Evolutionary conservation across 2,888 invertebrate species (phyloP), one percentile per base, ranked within the genome.

Genomic region (Cartodere bifasciata): DNA sequence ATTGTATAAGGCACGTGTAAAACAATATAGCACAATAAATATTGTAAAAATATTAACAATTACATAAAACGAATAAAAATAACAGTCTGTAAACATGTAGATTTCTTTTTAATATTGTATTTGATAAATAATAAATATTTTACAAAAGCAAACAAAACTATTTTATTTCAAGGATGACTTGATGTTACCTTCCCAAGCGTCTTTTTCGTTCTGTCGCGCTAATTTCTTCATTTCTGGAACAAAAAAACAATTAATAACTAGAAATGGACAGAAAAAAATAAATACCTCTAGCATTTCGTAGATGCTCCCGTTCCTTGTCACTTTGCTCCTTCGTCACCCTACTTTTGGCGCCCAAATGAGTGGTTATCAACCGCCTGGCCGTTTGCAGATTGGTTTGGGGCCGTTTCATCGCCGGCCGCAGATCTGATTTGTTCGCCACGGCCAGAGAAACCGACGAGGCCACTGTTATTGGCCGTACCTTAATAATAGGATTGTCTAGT

Each of bases 141-240:
- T n/a, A n/a, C n/a, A n/a, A n/a, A n/a, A n/a, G n/a, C n/a, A n/a
- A n/a, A n/a, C n/a, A n/a, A n/a, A n/a, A n/a, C n/a, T n/a, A n/a
- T n/a, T n/a, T n/a, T 29, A 37, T 16, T 32, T 37, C 26, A 36
- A 42, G 16, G 49, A 46, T 13, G 49, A 49, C 32, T 47, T 42
- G 7, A 56, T 45, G 36, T 52, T 52, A 9, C 60, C 60, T 38
- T 60, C 58, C 60, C 60, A 60, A 12, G 60, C 60, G 41, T 58
- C 58, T 33, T 47, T 49, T 41, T 58, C 56, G 36, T 50, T 56
- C 43, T 59, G 55, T 32, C 46, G 48, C 31, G 51, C 47, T 29
- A 49, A 40, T 27, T 41, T 46, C 30, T 50, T 53, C 42, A 51
- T 35, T 45, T 56, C 58, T 56, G 29, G 29, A 49, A 49, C 23